A percentile compares a stretch with the other conserved stretches of the same genome.
Evolutionary conservation across 2,797 vertebrate genomes (phyloP).

Genomic region (Distichodus sexfasciatus): DNA sequence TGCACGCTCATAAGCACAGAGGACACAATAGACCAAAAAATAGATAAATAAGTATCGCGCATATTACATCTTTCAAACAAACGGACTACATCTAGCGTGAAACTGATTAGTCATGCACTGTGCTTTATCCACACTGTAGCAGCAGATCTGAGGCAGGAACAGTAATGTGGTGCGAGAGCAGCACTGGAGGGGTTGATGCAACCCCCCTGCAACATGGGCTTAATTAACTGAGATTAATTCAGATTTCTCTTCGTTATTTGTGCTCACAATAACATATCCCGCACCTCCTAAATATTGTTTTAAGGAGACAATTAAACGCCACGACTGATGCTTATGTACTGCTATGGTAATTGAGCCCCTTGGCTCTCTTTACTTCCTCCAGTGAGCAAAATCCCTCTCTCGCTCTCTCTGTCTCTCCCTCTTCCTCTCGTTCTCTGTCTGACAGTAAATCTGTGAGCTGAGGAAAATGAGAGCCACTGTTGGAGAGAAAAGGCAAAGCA

Average conservation of each 20-base stretch:
- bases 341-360: constrained; percentile 52
- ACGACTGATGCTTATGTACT: constrained; percentile 54
- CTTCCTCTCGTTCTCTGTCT: constrained; percentile 19
- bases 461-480: constrained; percentile 30
- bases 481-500: constrained; percentile 25
- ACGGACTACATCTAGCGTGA: neutral
- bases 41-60: no score
- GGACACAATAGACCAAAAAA: no score
- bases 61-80: neutral
- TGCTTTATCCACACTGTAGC: neutral
- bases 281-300: constrained; percentile 53
- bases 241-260: constrained; percentile 62
- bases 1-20: neutral
- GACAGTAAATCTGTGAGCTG: constrained; percentile 35
- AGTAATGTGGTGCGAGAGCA: neutral
- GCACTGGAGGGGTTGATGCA: constrained; percentile 61
- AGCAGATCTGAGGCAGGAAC: neutral
- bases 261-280: constrained; percentile 52
- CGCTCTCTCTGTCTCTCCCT: neutral
- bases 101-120: neutral
- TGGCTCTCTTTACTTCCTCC: constrained; percentile 28
- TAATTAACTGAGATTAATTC: constrained; percentile 64
- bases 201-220: constrained; percentile 58
- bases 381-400: constrained; percentile 28
- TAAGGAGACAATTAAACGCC: constrained; percentile 63